Conservation (phyloP, 1,140 invertebrate genomes). For the Atta texana region DNA sequence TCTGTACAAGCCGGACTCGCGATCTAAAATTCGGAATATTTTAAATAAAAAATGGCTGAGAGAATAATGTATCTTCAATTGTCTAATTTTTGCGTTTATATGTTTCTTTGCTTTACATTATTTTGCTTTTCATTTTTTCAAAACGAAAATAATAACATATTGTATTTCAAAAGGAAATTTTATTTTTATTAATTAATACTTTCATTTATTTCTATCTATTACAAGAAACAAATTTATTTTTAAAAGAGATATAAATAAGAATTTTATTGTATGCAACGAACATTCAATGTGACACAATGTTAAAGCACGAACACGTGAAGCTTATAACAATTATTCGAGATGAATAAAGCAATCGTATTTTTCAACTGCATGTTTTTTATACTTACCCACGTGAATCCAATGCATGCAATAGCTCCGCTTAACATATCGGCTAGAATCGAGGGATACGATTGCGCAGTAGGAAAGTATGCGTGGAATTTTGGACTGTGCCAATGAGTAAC, state of each 20-base stretch:
- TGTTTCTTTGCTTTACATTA: not conserved
- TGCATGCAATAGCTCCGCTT: slow-evolving; percentile 96
- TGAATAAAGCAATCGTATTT: slow-evolving; percentile 45
- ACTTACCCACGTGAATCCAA: slow-evolving; percentile 94
- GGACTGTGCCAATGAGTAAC: slow-evolving; percentile 99
- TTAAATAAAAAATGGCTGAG: not conserved
- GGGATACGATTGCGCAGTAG: slow-evolving; percentile 98
- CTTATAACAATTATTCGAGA: not conserved
- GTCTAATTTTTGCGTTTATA: not conserved
- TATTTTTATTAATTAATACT: not conserved
- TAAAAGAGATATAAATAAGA: not conserved
- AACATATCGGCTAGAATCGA: slow-evolving; percentile 98
- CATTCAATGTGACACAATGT: not conserved
- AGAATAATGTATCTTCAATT: not conserved
- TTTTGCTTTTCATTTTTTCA: not conserved
- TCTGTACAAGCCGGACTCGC: slow-evolving; percentile 99
- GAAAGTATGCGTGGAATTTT: slow-evolving; percentile 99
- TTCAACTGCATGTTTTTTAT: not conserved
- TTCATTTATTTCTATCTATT: not conserved
- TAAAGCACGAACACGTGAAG: not conserved
- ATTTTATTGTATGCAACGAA: not conserved
- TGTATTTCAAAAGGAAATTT: not conserved
- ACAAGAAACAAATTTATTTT: not conserved
- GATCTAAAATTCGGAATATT: slow-evolving; percentile 88
- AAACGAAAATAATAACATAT: not conserved